Conservation (phyloP, 2,797 vertebrate species). For the Stomatorhinus walkeri region DNA sequence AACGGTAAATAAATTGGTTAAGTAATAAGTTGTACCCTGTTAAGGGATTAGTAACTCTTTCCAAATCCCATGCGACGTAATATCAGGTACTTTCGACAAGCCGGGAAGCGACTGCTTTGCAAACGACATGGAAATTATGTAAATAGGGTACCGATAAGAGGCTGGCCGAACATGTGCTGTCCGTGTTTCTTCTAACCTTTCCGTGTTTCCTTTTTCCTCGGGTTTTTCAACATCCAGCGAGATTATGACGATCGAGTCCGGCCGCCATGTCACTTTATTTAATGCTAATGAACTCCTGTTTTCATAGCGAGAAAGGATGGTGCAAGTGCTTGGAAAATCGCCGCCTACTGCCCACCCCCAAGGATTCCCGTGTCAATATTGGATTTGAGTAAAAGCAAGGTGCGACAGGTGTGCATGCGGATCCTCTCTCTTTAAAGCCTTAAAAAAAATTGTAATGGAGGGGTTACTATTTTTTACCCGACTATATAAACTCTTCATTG, state of each 20-base stretch:
- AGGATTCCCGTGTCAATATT: slow-evolving; percentile 91
- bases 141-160: slow-evolving; percentile 56
- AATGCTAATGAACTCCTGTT: slow-evolving; percentile 40
- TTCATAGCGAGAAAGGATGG: slow-evolving; percentile 38
- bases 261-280: slow-evolving; percentile 44
- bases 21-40: background rate
- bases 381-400: slow-evolving; percentile 78
- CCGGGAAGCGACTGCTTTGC: slow-evolving; percentile 45
- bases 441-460: slow-evolving; percentile 28
- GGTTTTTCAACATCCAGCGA: slow-evolving; percentile 14
- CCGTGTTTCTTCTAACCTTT: slow-evolving; percentile 42
- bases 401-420: slow-evolving; percentile 79
- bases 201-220: background rate
- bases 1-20: background rate
- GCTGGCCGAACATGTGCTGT: slow-evolving; percentile 58
- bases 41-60: background rate
- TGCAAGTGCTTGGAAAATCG: slow-evolving; percentile 36
- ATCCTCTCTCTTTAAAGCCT: slow-evolving; percentile 43
- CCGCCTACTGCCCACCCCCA: slow-evolving; percentile 45
- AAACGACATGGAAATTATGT: slow-evolving; percentile 59
- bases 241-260: slow-evolving; percentile 36
- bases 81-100: background rate
- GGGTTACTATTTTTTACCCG: slow-evolving; percentile 14
- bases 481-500: slow-evolving; percentile 57
- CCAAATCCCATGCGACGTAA: background rate